These are phyloP conservation scores for Pollenia labialis DNA, from an alignment of 2,888 invertebrate species.

Conservation along the genomic window DNA sequence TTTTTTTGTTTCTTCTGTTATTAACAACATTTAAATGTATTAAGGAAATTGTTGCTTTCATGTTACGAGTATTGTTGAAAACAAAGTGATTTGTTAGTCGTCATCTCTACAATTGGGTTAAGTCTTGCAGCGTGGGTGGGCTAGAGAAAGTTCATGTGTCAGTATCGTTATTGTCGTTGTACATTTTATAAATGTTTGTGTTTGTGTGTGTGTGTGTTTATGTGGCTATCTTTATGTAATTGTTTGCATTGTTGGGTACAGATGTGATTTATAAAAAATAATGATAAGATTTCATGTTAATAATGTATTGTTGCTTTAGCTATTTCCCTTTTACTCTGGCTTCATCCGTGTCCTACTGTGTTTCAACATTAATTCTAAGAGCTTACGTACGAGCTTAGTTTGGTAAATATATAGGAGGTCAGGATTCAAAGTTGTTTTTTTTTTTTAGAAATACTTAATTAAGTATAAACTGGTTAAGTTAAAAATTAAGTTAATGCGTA, in stretches of 20 bases:
- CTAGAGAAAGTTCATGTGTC: too few relatives aligned
- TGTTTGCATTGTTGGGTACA: background rate
- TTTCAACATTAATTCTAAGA: constrained; percentile 1
- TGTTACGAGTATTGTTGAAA: background rate
- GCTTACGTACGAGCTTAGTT: background rate
- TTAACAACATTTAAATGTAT: too few relatives aligned
- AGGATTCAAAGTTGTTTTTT: too few relatives aligned
- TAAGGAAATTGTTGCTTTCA: too few relatives aligned
- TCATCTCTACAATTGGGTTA: background rate
- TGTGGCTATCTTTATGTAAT: background rate
- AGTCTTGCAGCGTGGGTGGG: background rate
- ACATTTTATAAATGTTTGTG: background rate
- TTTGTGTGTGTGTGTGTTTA: background rate
- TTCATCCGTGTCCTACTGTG: background rate
- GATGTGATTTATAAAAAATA: background rate
- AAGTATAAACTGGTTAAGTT: too few relatives aligned
- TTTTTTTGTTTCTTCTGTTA: too few relatives aligned
- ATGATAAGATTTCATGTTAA: constrained; percentile 27
- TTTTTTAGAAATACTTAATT: too few relatives aligned
- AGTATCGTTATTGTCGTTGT: too few relatives aligned
- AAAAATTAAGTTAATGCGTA: too few relatives aligned
- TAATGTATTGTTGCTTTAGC: background rate
- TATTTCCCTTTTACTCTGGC: background rate
- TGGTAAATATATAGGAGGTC: background rate
- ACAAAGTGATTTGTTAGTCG: constrained; percentile 18